Evolutionary conservation across 2,888 invertebrate species (phyloP).

Genomic region (Rhorus exstirpatorius): DNA sequence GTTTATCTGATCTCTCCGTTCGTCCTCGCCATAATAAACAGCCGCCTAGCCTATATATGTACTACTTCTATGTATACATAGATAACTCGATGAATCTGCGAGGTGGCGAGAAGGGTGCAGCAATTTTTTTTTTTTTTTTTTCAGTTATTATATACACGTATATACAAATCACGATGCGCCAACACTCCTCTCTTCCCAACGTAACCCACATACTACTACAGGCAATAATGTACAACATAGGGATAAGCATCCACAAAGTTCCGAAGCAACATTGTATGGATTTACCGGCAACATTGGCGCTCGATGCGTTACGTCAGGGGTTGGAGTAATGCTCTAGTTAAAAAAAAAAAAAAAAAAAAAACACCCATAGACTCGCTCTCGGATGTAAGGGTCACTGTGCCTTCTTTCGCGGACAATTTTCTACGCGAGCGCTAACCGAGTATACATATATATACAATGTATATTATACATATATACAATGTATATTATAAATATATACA

Average conservation of each 20-base stretch:
- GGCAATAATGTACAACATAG: neutral
- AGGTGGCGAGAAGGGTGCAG: constrained; percentile 27
- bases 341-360: constrained; percentile 5
- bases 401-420: constrained; percentile 24
- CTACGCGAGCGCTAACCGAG: neutral
- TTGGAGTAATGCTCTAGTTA: constrained; percentile 10
- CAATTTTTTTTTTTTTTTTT: neutral
- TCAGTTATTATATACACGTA: neutral
- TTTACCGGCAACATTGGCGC: constrained; percentile 41
- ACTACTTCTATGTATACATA: neutral
- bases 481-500: constrained; percentile 3
- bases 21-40: neutral
- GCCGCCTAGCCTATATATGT: neutral
- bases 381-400: constrained; percentile 45
- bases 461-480: no score
- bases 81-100: neutral
- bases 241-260: neutral
- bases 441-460: neutral
- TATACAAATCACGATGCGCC: constrained; percentile 9
- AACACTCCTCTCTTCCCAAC: constrained; percentile 9
- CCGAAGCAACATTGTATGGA: constrained; percentile 40
- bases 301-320: constrained; percentile 57
- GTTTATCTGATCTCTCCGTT: neutral
- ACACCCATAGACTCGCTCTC: constrained; percentile 69
- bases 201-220: neutral